These are phyloP conservation scores for Salvelinus sp. DNA, from an alignment of 2,113 vertebrate species.

Conservation along the genomic window DNA sequence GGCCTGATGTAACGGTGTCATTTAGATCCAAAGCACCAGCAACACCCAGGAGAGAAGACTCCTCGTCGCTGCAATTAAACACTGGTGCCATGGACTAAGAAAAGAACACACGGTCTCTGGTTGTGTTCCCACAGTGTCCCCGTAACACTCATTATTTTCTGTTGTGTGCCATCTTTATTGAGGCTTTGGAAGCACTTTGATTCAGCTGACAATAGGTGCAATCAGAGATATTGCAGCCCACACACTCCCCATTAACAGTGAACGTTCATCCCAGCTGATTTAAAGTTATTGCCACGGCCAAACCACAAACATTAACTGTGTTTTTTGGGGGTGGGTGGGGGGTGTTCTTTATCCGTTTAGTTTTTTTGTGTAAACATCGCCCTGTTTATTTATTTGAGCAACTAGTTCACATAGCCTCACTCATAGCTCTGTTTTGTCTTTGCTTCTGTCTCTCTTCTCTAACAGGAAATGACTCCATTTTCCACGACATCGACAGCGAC, in stretches of 20 bases:
- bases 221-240: neutral
- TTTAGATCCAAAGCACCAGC: constrained; percentile 29
- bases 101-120: neutral
- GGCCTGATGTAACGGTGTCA: constrained; percentile 46
- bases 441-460: neutral
- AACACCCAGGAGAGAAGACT: constrained; percentile 21
- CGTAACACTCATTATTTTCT: neutral
- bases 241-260: constrained; percentile 1
- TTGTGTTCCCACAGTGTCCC: neutral
- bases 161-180: neutral
- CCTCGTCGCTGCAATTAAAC: constrained; percentile 23
- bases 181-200: constrained; percentile 3
- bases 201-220: neutral
- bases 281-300: neutral
- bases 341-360: neutral
- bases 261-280: neutral
- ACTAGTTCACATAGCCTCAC: neutral
- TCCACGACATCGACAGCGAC: constrained; percentile 92
- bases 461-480: constrained; percentile 88
- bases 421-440: neutral
- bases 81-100: neutral
- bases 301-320: neutral
- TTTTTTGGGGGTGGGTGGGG: neutral
- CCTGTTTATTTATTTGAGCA: neutral
- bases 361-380: neutral